These are phyloP conservation scores for Hydropotes inermis DNA, from an alignment of 2,113 vertebrate species.

Conservation along the genomic window DNA sequence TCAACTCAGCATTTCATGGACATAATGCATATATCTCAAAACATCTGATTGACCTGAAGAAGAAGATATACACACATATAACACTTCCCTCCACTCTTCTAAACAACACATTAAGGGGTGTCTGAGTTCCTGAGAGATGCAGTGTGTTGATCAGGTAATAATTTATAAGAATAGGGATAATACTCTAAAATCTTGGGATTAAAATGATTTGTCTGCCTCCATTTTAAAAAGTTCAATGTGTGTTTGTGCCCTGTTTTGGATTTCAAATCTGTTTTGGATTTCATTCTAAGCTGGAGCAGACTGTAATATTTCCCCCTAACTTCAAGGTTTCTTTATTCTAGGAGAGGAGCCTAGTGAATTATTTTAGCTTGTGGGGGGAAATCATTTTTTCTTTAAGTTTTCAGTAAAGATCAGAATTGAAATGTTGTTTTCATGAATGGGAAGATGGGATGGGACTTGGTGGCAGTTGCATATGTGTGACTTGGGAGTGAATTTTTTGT, in stretches of 20 bases:
- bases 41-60: background rate
- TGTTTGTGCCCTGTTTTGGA: background rate
- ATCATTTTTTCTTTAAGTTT: constrained; percentile 22
- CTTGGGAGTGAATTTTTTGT: background rate
- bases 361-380: background rate
- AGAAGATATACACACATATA: background rate
- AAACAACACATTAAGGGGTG: background rate
- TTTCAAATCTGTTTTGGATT: constrained; percentile 51
- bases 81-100: no score
- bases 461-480: background rate
- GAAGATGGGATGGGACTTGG: background rate
- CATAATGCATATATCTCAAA: background rate
- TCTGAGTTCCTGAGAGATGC: background rate
- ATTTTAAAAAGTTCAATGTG: background rate
- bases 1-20: background rate
- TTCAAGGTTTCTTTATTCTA: constrained; percentile 46
- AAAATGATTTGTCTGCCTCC: background rate
- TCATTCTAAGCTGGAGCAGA: constrained; percentile 53
- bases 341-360: constrained; percentile 34
- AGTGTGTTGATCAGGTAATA: background rate
- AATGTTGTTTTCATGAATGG: constrained; percentile 17
- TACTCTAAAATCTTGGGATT: background rate
- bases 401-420: constrained; percentile 44
- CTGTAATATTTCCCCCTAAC: background rate
- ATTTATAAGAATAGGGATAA: background rate